Base-by-base conservation (phyloP, 2,113 vertebrate genomes). In the Aegotheles bennettii region DNA sequence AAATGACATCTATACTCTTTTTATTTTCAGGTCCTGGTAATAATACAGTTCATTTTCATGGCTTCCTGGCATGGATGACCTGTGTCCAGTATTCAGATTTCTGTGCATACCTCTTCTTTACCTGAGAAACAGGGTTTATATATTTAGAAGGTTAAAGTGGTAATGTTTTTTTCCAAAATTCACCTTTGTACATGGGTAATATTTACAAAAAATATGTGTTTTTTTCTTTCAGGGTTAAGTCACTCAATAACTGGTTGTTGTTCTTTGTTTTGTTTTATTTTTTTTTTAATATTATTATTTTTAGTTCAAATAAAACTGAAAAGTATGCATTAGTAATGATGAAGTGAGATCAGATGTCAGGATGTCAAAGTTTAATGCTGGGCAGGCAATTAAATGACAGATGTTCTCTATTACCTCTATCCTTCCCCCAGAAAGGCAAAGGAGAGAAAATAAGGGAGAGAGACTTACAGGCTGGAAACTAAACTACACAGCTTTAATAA, bases 141-240 rank as follows among this genome's bases (percentile, higher is more conserved):
- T 40, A 61, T 16, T 56, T 56, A 50, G 24, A 74, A 75, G 4
- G 6, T n/a, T n/a, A 61, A 54, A 64, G 6, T 1, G 1, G 4
- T 45, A 25, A 18, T 31, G 53, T 3, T 35, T 63, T 61, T 10
- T 89, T 87, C 29, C 13, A 8, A 67, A 28, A 47, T 31, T 56
- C 31, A 82, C 8, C 2, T 54, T 65, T 51, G 18, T 61, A 38
- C 6, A 21, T 38, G 13, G 20, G 31, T 11, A 51, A 60, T 19
- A 48, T 36, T 33, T 35, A 40, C 15, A 48, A 38, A n/a, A 2
- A 0, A n/a, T 5, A 35, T 2, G 2, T 16, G 15, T 3, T 64
- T 48, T 7, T 76, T 64, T 51, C 10, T 76, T 63, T 61, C 36
- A 61, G 29, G 24, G 2, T 73, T 61, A 48, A n/a, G 9, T 24